Base-by-base conservation (phyloP, 2,888 invertebrate species). In the Napeogenes sylphis region DNA sequence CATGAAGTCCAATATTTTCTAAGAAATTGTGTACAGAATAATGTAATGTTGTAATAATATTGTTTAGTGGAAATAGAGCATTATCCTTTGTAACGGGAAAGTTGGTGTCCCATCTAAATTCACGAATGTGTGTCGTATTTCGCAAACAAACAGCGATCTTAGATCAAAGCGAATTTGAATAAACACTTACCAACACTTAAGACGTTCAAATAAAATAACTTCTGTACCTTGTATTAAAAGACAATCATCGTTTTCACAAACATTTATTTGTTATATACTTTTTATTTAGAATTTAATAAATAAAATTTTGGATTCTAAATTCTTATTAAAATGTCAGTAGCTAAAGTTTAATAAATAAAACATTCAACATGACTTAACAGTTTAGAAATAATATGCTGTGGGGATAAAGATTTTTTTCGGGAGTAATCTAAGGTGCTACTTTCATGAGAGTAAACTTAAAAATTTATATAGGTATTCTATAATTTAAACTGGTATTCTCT, bases 141-240 rank as follows among this genome's bases (percentile, higher is more conserved):
- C 68, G 59, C 47, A 65, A 56, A 68, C 68, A 66, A 71, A 72
- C 70, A 70, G 65, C 64, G 61, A 67, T 70, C 71, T 63, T 73
- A 85, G 82, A 84, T 87, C 87, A 87, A 87, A 86, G 79, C 68
- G 77, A 75, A 80, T 83, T 83, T 84, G 82, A 84, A 85, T 81
- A 75, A 79, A 77, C 82, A 85, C 77, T 82, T 82, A 81, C 72
- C 71, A 62, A 61, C 68, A 74, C 73, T 70, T 62, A 65, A 76
- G 73, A 75, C 73, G 72, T 70, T 74, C 68, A 70, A 66, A 70
- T 76, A 75, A 77, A 73, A 77, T 77, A 79, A 80, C 77, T 80
- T 73, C 67, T 61, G 71, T 63, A 71, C 70, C 70, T 69, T 72
- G 60, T 63, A 57, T 76, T 60, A 54, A 46, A 58, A 59, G 30